A percentile compares a stretch with the other conserved stretches of the same genome.
Conservation (phyloP, 2,113 vertebrate species). For the Psephotus haematonotus region DNA sequence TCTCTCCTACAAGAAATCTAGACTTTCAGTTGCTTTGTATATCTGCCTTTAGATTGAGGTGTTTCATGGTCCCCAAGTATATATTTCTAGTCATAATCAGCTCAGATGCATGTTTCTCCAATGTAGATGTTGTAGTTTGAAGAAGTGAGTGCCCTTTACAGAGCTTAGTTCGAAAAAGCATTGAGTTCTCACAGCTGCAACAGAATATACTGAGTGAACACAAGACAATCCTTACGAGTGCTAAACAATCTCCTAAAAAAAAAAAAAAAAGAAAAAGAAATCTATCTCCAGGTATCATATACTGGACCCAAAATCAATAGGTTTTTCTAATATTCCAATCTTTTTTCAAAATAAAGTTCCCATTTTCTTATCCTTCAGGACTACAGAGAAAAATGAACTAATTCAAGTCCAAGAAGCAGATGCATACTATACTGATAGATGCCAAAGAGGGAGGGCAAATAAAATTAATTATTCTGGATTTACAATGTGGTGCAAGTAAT, state of each 20-base stretch:
- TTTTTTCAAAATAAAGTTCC: background rate
- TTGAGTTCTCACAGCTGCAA: background rate
- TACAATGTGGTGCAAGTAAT: background rate
- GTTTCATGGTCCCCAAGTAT: background rate
- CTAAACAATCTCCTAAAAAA: background rate
- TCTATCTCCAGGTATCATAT: background rate
- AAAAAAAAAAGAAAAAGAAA: background rate
- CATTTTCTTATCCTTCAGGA: background rate
- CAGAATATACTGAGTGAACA: background rate
- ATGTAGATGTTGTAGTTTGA: background rate
- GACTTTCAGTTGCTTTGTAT: background rate
- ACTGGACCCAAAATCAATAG: background rate
- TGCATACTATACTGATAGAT: background rate
- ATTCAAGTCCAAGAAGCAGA: background rate
- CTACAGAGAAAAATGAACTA: background rate
- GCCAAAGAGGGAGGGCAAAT: background rate
- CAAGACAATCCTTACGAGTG: background rate
- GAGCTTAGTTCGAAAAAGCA: background rate
- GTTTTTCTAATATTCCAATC: background rate
- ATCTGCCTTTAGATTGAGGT: background rate
- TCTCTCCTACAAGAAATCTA: background rate
- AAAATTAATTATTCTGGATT: background rate
- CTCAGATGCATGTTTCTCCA: background rate
- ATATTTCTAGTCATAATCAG: background rate
- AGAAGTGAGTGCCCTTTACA: background rate